A percentile compares a stretch with the other conserved stretches of the same genome.
Conservation (phyloP, 2,888 invertebrate genomes). For the Lordiphosa andalusiaca region DNA sequence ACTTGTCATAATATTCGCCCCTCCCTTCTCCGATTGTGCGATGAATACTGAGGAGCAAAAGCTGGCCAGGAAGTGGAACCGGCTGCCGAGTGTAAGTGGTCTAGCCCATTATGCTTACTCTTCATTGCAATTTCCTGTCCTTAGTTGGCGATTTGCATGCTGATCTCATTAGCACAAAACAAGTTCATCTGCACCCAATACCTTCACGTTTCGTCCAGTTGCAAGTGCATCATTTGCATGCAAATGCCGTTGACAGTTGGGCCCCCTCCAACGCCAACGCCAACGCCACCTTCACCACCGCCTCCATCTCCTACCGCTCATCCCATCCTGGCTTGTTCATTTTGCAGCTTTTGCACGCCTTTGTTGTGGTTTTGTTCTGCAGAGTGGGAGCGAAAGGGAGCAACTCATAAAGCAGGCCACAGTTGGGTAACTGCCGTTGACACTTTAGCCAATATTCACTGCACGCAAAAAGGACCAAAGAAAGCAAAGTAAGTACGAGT, state of each 20-base stretch:
- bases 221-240: slow-evolving; percentile 66
- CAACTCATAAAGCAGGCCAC: slow-evolving; percentile 62
- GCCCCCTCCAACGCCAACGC: not conserved
- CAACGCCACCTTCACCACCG: too few relatives aligned
- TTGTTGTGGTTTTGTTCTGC: slow-evolving; percentile 61
- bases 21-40: slow-evolving; percentile 7
- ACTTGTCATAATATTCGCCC: slow-evolving; percentile 34
- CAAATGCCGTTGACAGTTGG: slow-evolving; percentile 69
- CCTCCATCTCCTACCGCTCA: not conserved
- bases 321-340: slow-evolving; percentile 38
- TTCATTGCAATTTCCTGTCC: slow-evolving; percentile 64
- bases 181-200: slow-evolving; percentile 54
- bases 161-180: slow-evolving; percentile 71
- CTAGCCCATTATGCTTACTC: slow-evolving; percentile 53
- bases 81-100: slow-evolving; percentile 26
- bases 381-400: slow-evolving; percentile 2
- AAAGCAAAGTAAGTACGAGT: not conserved
- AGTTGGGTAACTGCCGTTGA: slow-evolving; percentile 65
- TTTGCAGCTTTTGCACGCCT: slow-evolving; percentile 62
- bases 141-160: slow-evolving; percentile 62
- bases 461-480: slow-evolving; percentile 33
- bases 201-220: slow-evolving; percentile 17
- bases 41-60: slow-evolving; percentile 26
- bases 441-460: slow-evolving; percentile 69
- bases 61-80: slow-evolving; percentile 4